Evolutionary conservation across 2,113 vertebrate genomes (phyloP).

Genomic region (Albula goreensis): DNA sequence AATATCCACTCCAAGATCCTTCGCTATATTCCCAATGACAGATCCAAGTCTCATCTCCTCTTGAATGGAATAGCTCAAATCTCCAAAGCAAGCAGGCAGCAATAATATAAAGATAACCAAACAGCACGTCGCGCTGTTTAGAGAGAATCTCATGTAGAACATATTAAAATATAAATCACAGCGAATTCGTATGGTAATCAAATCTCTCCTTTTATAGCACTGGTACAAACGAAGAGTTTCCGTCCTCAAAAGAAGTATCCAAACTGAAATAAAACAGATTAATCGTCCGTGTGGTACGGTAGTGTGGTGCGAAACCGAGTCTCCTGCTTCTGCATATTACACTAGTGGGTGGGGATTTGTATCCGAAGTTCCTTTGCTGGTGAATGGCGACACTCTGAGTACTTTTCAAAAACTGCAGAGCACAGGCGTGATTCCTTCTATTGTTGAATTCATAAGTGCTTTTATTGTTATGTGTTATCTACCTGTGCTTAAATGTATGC

Average conservation of each 20-base stretch:
- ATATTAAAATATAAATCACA: background rate
- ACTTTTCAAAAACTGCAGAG: conserved; percentile 33
- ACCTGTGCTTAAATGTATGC: too few relatives aligned
- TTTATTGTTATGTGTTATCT: too few relatives aligned
- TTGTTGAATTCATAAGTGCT: background rate
- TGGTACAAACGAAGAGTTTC: too few relatives aligned
- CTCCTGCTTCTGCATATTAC: conserved; percentile 11
- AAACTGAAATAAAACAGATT: background rate
- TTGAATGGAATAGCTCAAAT: conserved; percentile 57
- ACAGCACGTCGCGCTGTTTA: background rate
- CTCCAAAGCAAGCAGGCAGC: conserved; percentile 40
- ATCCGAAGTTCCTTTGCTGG: conserved; percentile 14
- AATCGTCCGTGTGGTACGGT: background rate
- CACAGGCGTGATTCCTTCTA: background rate
- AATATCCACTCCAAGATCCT: conserved; percentile 44
- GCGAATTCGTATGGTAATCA: background rate
- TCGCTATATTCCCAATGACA: conserved; percentile 63
- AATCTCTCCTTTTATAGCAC: too few relatives aligned
- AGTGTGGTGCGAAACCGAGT: background rate
- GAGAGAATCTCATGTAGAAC: background rate
- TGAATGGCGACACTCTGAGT: conserved; percentile 53
- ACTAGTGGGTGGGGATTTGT: conserved; percentile 38
- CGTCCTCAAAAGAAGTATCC: background rate
- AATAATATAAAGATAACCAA: background rate
- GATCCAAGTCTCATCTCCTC: conserved; percentile 66